Evolutionary conservation across 2,113 vertebrate species (phyloP), one percentile per base, ranked within the genome.

Genomic region (Chaenogobius annularis): DNA sequence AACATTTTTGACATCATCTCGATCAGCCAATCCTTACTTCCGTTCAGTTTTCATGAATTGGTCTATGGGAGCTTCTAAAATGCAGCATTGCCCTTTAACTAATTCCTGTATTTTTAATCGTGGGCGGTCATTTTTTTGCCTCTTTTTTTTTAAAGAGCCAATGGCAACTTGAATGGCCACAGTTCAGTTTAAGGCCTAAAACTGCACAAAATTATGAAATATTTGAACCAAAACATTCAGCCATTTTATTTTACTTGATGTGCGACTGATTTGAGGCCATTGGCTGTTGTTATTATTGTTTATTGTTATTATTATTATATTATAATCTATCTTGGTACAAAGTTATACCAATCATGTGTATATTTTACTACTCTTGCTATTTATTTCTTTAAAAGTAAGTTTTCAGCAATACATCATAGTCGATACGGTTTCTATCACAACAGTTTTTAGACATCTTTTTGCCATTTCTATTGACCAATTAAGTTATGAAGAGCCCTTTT

Each of bases 351-450:
- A 64, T 75, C 56, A 1, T 80, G 74, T 87, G 89, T 90, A 91
- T 92, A 88, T 88, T 93, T 92, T 89, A 80, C 81, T 93, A 86
- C 79, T 91, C 91, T 7, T 92, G 52, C 55, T 94, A 94, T 94
- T 95, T 85, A 92, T 91, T 87, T 92, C 86, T 88, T 66, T 72
- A 78, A 85, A 61, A 89, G 92, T 92, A 84, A 93, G 91, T 89
- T 92, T 31, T 87, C 75, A 79, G 79, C 50, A 20, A 54, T 54
- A 78, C 70, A 66, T 66, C 88, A 81, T 86, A 70, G 47, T 31
- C 14, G 56, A 66, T 35, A 0, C n/a, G 20, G 54, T 43, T 56
- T 43, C 3, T 47, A n/a, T 61, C n/a, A n/a, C 22, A 61, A 64
- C 59, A 23, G 48, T 70, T 85, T 92, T 69, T 73, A 90, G 1